These are phyloP conservation scores for Enteromius afrohamiltoni DNA, from an alignment of 2,797 vertebrate genomes.

Conservation along the genomic window DNA sequence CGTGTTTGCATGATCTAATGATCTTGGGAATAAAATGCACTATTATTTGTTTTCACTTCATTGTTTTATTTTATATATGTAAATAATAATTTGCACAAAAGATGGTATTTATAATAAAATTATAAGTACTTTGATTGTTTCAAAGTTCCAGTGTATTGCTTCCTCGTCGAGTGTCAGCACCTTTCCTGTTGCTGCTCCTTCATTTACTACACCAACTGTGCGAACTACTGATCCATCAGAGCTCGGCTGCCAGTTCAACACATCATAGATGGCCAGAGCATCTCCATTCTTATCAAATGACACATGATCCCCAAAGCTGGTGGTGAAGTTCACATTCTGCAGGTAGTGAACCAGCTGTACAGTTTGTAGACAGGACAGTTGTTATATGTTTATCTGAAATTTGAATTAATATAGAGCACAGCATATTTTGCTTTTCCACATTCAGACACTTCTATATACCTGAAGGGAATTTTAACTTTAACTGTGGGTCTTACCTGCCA, in stretches of 20 bases:
- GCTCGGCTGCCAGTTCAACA: conserved; percentile 72
- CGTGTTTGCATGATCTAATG: background rate
- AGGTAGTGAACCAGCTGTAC: conserved; percentile 71
- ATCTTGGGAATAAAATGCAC: background rate
- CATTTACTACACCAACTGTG: conserved; percentile 69
- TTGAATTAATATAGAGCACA: conserved; percentile 27
- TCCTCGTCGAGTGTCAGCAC: conserved; percentile 66
- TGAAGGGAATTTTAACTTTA: background rate
- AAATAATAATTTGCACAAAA: background rate
- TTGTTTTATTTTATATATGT: background rate
- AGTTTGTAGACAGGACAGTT: background rate
- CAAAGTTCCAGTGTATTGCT: conserved; percentile 71
- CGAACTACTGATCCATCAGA: conserved; percentile 61
- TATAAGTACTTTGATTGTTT: conserved; percentile 9
- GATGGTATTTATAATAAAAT: background rate
- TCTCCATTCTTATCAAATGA: conserved; percentile 77
- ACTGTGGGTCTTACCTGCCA: conserved; percentile 72
- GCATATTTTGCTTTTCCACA: conserved; percentile 4
- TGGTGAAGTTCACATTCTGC: conserved; percentile 66
- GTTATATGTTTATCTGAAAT: conserved; percentile 1
- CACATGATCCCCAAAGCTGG: conserved; percentile 71
- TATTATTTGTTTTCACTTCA: background rate
- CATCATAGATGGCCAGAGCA: conserved; percentile 71
- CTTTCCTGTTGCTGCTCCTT: conserved; percentile 54
- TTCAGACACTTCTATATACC: background rate